Base-by-base conservation (phyloP, 1,140 invertebrate genomes). In the Cyclargus thomasi region DNA sequence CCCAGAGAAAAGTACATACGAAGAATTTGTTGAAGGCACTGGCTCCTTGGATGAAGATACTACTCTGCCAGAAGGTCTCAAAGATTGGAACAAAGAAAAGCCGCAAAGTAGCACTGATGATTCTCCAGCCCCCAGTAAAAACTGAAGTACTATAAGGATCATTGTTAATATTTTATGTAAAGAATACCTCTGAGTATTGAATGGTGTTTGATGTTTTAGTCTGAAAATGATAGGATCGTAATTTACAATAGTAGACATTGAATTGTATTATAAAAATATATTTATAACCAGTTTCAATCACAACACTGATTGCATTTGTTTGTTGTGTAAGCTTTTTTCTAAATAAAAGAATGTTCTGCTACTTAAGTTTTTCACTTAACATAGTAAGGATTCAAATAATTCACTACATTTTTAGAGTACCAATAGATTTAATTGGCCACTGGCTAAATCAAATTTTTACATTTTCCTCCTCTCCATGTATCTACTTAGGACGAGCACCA, bases 11-110 rank as follows among this genome's bases (percentile, higher is more conserved):
- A 98, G 98, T 16, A 99, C 99, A 5, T 99, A 99, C 83, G 99
- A 99, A 92, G 96, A 99, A 83, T 99, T 99, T 91, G 99, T 99
- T 0, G 98, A 98, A 91, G 99, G 98, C 0, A 99, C 99, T 14
- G 99, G 99, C 17, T 99, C 97, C 0, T 95, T 99, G 74, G 98
- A 99, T 77, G 99, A 99, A 89, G 97, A 99, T 79, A 99, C 98
- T 0, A 91, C 93, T 0, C 92, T 99, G 72, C 99, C 99, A 0
- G 96, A 99, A 92, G 99, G 99, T 63, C 91, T 99, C 1, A 95
- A 98, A 88, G 95, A 96, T 71, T 99, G 99, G 98, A 99, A 99
- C 83, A 95, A 95, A 79, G 91, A 94, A 69, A 84, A 90, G 35
- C 76, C 80, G 14, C 4, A 47, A 47, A 47, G 63, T 72, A 7